These are phyloP conservation scores for Geotrypetes seraphini DNA, from an alignment of 2,797 vertebrate genomes.

Conservation along the genomic window DNA sequence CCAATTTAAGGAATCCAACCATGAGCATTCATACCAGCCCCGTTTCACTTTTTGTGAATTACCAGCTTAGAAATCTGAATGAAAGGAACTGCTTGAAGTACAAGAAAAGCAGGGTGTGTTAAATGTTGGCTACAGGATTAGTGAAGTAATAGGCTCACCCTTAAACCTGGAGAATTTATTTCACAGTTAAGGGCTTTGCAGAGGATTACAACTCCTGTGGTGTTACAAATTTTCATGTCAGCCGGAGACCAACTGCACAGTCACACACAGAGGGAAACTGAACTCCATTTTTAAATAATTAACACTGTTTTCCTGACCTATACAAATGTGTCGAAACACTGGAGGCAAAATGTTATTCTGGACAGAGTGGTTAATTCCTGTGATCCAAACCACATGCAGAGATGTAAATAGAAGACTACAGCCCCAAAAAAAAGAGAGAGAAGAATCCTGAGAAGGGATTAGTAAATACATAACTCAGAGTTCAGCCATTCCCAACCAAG, in stretches of 20 bases:
- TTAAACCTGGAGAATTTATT: not conserved
- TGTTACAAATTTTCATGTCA: not conserved
- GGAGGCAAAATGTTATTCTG: not conserved
- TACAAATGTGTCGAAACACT: not conserved
- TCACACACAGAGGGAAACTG: not conserved
- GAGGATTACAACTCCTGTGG: not conserved
- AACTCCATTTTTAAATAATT: slow-evolving; percentile 11
- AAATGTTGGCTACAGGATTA: slow-evolving; percentile 2
- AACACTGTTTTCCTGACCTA: not conserved
- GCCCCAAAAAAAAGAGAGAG: not conserved
- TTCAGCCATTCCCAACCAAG: no score
- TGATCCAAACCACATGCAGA: slow-evolving; percentile 8
- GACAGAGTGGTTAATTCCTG: not conserved
- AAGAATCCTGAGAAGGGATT: not conserved
- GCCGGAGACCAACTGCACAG: slow-evolving; percentile 2
- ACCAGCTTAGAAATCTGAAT: not conserved
- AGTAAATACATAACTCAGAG: slow-evolving; percentile 42
- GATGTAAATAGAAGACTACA: not conserved
- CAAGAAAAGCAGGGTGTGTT: slow-evolving; percentile 10
- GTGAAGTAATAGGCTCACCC: not conserved
- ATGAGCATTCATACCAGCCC: not conserved
- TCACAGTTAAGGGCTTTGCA: not conserved
- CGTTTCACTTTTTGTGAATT: not conserved
- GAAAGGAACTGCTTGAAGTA: not conserved
- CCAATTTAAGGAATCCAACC: not conserved